Evolutionary conservation across 2,888 invertebrate species (phyloP), one percentile per base, ranked within the genome.

Genomic region (Isotomurus palustris): DNA sequence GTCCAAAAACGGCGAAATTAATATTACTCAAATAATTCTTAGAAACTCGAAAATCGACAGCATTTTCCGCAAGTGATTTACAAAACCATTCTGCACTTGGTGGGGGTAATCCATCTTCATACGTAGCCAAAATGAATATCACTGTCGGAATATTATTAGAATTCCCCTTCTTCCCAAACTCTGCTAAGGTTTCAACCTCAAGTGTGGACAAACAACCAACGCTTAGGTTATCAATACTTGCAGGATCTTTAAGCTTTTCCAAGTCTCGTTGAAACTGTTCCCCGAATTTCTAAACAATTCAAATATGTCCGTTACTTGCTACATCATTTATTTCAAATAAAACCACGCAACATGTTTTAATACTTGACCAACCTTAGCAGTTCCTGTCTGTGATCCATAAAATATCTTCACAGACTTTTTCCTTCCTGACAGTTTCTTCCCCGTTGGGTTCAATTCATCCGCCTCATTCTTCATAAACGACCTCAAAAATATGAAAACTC

Each of bases 111-210:
- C 81, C 82, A 58, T 79, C 79, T 1, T 74, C 73, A 66, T 80
- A 78, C 1, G 81, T 82, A 19, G 81, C 79, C 14, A 81, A 67
- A 29, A 82, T 71, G 61, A 81, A 77, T 12, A 81, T 44, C 10
- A 52, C 61, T 3, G 64, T 52, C 6, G 56, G 38, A 25, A 47
- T 57, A 4, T 53, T 52, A 12, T 36, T 29, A 8, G 25, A 12
- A 28, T 47, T 47, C 38, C 41, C 44, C 12, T 47, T 17, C 32
- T 56, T 47, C 2, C 51, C 56, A 22, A 65, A 51, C 24, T 65
- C 67, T 2, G 50, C 54, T 36, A 67, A 51, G 21, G 25, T 27
- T 40, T 67, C 67, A 5, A 63, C 67, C 50, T 67, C 67, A 10
- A 65, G 19, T 10, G 35, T 19, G 3, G 60, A 56, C n/a, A 67